These are phyloP conservation scores for Megastigmus dorsalis DNA, from an alignment of 2,888 invertebrate species.

Conservation along the genomic window DNA sequence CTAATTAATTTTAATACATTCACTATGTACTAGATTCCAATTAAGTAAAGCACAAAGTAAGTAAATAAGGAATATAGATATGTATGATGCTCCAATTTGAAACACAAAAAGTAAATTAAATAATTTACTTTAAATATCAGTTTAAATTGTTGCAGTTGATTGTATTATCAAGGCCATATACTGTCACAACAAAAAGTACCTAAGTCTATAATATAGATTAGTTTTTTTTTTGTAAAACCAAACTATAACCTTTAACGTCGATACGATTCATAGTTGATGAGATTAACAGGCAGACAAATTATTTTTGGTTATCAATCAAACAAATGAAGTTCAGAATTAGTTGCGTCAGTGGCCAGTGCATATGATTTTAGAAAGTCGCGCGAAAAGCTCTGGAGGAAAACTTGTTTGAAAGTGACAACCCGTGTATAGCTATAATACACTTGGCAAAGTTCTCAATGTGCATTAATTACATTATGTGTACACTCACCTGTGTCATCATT, in stretches of 20 bases:
- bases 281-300: too few species aligned
- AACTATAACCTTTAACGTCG: conserved; percentile 35
- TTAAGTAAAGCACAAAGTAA: background rate
- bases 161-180: too few species aligned
- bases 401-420: background rate
- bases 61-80: too few species aligned
- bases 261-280: too few species aligned
- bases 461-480: background rate
- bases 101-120: too few species aligned
- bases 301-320: too few species aligned
- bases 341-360: too few species aligned
- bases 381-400: background rate
- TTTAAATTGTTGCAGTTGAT: too few species aligned
- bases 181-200: conserved; percentile 19
- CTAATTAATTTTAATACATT: conserved; percentile 2
- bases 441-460: background rate
- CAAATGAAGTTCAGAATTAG: too few species aligned
- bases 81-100: too few species aligned
- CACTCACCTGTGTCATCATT: background rate
- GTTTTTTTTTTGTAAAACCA: background rate
- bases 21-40: background rate
- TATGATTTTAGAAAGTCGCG: background rate
- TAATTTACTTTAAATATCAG: too few species aligned
- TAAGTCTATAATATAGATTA: too few species aligned
- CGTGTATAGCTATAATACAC: background rate